These are phyloP conservation scores for Bucco capensis DNA, from an alignment of 2,113 vertebrate genomes.

Conservation along the genomic window DNA sequence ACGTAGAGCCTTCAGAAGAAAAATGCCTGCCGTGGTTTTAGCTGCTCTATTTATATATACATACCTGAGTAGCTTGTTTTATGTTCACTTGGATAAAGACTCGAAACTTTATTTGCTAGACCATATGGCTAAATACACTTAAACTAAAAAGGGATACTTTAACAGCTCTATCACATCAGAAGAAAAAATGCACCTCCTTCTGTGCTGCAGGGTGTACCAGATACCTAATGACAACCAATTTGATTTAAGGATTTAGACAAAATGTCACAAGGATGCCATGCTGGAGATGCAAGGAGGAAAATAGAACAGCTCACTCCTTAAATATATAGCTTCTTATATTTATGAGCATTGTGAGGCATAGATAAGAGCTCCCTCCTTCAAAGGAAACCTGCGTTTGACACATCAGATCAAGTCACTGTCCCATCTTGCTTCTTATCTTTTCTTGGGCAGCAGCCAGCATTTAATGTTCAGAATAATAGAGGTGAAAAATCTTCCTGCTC, in stretches of 20 bases:
- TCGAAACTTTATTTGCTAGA: background rate
- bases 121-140: slow-evolving; percentile 15
- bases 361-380: background rate
- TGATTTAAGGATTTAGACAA: slow-evolving; percentile 20
- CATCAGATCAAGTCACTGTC: background rate
- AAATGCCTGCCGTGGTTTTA: background rate
- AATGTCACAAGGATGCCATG: background rate
- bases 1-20: background rate
- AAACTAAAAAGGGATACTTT: background rate
- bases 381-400: slow-evolving; percentile 16
- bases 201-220: background rate
- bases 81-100: background rate
- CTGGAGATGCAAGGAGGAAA: background rate
- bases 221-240: background rate
- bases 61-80: background rate
- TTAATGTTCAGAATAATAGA: slow-evolving; percentile 28
- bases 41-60: background rate
- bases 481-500: background rate
- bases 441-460: background rate
- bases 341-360: background rate
- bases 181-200: background rate
- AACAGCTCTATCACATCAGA: background rate
- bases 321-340: background rate
- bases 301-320: background rate
- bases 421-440: slow-evolving; percentile 11